Base-by-base conservation (phyloP, 2,113 vertebrate genomes). In the Xiphophorus hellerii region DNA sequence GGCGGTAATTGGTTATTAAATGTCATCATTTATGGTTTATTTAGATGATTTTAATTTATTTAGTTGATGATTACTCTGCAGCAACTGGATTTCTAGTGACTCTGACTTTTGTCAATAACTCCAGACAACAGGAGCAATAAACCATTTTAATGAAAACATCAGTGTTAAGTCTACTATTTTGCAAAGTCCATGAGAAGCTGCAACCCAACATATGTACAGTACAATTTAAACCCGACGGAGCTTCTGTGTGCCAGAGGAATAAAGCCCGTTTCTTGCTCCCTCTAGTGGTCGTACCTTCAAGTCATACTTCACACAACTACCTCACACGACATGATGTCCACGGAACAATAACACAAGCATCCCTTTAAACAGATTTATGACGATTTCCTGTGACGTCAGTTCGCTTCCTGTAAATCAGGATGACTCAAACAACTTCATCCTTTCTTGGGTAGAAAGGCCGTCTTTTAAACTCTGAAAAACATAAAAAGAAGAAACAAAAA, bases 381-480 rank as follows among this genome's bases (percentile, higher is more conserved):
- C n/a, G 20, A 22, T 22, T 58, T 25, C 9, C 51, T 58, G 7
- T n/a, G 51, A 58, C 1, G 51, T 58, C 60, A 44, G 60, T 30
- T 77, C 17, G 29, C 77, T 64, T 63, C 28, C 44, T 54, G 17
- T 30, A 17, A 54, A 71, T 91, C 76, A 90, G 61, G 82, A 76
- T 2, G 80, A 90, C 29, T 99, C 96, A 88, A 98, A 98, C 85
- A 97, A 93, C 93, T 96, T 98, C 95, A 96, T 93, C 85, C 94
- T 95, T 85, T 99, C 97, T 86, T 97, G 96, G 90, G 95, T 90
- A 25, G 96, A 97, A 78, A 98, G 95, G 74, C 94, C 96, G 86
- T 99, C 97, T 88, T 96, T 98, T 91, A 97, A 95, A 94, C 96
- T 97, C 96, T 97, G 93, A 51, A 77, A 84, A 42, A 35, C 8